phyloP scores from a whole-genome alignment of 2,113 vertebrate species.

The Bothrops jararaca region DNA sequence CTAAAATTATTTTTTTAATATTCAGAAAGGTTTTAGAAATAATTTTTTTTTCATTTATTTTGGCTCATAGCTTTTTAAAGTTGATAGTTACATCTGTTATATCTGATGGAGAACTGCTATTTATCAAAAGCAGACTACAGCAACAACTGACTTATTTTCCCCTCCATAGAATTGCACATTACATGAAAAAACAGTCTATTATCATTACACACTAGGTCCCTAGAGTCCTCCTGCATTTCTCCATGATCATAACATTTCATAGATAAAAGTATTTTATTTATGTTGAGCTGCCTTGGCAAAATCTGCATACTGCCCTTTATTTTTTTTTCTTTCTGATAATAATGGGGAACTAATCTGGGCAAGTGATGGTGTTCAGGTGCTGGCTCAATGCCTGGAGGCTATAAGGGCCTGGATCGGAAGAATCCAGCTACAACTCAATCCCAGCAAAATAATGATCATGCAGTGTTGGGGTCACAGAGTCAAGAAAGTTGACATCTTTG shows the following conservation, averaged over 20 bases:
- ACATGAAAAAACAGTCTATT: background rate
- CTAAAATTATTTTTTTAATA: conserved; percentile 35
- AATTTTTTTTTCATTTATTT: conserved; percentile 4
- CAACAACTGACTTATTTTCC: background rate
- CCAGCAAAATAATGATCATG: background rate
- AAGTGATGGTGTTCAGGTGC: background rate
- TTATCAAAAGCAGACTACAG: background rate
- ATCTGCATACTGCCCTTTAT: background rate
- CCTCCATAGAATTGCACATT: background rate
- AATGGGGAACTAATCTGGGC: background rate
- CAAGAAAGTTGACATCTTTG: background rate
- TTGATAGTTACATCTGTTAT: background rate
- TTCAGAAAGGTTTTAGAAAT: conserved; percentile 43
- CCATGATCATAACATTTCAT: background rate
- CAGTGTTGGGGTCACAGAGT: background rate
- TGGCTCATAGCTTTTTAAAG: background rate
- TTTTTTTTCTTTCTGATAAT: background rate
- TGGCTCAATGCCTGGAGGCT: background rate
- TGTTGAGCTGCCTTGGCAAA: background rate
- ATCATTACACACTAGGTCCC: background rate
- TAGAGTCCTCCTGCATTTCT: background rate
- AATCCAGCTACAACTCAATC: background rate
- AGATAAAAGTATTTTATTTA: background rate
- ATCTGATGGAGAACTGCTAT: background rate
- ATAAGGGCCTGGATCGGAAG: background rate